Conservation (phyloP, 1,140 invertebrate species). For the Sitophilus oryzae region DNA sequence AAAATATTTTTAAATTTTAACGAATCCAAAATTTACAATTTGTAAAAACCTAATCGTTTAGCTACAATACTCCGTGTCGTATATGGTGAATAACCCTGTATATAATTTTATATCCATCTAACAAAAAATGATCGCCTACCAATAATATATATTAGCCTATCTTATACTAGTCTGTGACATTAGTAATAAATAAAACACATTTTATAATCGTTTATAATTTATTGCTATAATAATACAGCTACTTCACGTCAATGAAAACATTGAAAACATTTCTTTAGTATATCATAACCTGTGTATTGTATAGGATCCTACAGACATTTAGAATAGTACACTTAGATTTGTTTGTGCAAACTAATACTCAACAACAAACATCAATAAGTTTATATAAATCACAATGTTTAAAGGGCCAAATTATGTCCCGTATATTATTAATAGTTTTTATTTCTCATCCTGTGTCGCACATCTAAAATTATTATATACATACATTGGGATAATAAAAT, state of each 20-base stretch:
- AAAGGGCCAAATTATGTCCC: constrained; percentile 1
- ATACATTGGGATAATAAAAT: constrained; percentile 23
- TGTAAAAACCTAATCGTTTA: too few relatives aligned
- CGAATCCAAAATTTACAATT: too few relatives aligned
- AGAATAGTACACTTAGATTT: constrained; percentile 13
- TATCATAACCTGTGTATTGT: constrained; percentile 7
- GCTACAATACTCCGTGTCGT: too few relatives aligned
- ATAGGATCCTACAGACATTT: constrained; percentile 15
- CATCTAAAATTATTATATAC: constrained; percentile 20
- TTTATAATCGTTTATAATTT: constrained; percentile 22
- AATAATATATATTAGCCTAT: too few relatives aligned
- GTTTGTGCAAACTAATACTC: constrained; percentile 16
- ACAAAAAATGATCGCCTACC: too few relatives aligned
- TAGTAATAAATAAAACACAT: constrained; percentile 12
- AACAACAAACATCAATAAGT: constrained; percentile 13
- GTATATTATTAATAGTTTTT: constrained; percentile 4
- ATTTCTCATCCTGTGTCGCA: constrained; percentile 15
- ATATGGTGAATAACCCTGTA: too few relatives aligned
- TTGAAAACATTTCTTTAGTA: constrained; percentile 9
- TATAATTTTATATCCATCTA: too few relatives aligned
- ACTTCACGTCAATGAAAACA: constrained; percentile 32
- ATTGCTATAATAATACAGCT: constrained; percentile 28
- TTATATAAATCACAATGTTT: constrained; percentile 19
- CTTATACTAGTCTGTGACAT: too few relatives aligned
- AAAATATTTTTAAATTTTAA: too few relatives aligned